Conservation (phyloP, 2,888 invertebrate genomes). For the Alviniconcha strummeri region DNA sequence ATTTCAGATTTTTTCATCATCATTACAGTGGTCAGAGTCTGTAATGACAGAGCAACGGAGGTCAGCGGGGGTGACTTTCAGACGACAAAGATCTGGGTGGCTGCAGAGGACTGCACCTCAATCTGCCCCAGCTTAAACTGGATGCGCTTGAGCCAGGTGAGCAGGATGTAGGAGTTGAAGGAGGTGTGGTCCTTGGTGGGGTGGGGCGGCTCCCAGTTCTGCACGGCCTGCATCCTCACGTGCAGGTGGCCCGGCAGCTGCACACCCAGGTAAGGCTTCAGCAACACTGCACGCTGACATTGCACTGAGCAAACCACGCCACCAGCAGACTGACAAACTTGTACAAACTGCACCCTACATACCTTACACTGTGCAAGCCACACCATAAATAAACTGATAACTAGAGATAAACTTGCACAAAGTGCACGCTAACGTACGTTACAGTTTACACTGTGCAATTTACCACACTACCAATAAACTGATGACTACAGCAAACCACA, state of each 20-base stretch:
- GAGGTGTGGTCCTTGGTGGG: constrained; percentile 68
- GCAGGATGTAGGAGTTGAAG: constrained; percentile 72
- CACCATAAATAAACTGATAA: too few relatives aligned
- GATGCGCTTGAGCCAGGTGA: constrained; percentile 91
- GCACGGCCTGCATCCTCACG: constrained; percentile 89
- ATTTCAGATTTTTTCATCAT: too few relatives aligned
- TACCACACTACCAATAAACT: too few relatives aligned
- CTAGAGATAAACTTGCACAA: too few relatives aligned
- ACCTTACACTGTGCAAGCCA: too few relatives aligned
- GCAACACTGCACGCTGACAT: not conserved
- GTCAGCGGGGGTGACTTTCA: constrained; percentile 36
- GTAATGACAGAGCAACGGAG: not conserved
- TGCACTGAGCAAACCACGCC: too few relatives aligned
- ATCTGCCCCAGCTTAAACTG: constrained; percentile 99
- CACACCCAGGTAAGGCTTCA: constrained; percentile 17
- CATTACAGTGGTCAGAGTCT: too few relatives aligned
- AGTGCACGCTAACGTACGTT: too few relatives aligned
- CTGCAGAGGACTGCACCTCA: constrained; percentile 92
- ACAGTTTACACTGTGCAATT: too few relatives aligned
- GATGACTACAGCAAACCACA: too few relatives aligned
- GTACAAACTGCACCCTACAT: too few relatives aligned
- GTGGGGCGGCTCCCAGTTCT: constrained; percentile 84
- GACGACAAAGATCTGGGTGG: constrained; percentile 86
- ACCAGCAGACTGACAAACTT: too few relatives aligned
- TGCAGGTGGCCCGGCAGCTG: constrained; percentile 93